A percentile compares a stretch with the other conserved stretches of the same genome.
Evolutionary conservation across 2,888 invertebrate species (phyloP).

Genomic region (Coecobrya sp.): DNA sequence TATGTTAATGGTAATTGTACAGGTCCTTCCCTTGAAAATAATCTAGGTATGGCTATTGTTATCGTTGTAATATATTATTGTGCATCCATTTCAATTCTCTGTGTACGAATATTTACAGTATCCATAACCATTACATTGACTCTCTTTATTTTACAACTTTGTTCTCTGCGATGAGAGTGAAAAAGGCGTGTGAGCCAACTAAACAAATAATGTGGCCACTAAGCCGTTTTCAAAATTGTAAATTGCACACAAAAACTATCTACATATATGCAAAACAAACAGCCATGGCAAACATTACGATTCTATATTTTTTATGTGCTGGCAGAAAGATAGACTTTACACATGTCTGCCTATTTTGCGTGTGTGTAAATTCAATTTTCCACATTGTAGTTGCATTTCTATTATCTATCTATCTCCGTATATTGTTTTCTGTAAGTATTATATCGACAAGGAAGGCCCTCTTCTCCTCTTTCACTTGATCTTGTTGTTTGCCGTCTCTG

Average conservation of each 20-base stretch:
- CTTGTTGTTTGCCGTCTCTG: slow-evolving; percentile 2
- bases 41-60: slow-evolving; percentile 65
- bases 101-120: slow-evolving; percentile 19
- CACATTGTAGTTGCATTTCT: neutral
- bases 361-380: slow-evolving; percentile 54
- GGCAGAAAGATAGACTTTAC: slow-evolving; percentile 3
- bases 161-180: slow-evolving; percentile 46
- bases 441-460: neutral
- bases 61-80: slow-evolving; percentile 49
- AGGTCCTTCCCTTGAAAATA: slow-evolving; percentile 71
- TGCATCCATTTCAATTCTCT: slow-evolving; percentile 42
- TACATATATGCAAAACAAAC: slow-evolving; percentile 36
- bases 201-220: slow-evolving; percentile 62
- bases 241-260: slow-evolving; percentile 50
- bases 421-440: neutral
- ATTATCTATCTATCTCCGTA: neutral
- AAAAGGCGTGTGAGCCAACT: slow-evolving; percentile 62
- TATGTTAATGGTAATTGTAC: slow-evolving; percentile 81
- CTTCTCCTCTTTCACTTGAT: slow-evolving; percentile 41
- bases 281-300: slow-evolving; percentile 23
- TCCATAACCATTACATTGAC: slow-evolving; percentile 49
- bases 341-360: slow-evolving; percentile 34
- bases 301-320: slow-evolving; percentile 29
- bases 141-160: slow-evolving; percentile 60
- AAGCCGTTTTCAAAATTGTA: slow-evolving; percentile 61